phyloP scores from a whole-genome alignment of 2,888 invertebrate species.

The Cephus sareptanus region DNA sequence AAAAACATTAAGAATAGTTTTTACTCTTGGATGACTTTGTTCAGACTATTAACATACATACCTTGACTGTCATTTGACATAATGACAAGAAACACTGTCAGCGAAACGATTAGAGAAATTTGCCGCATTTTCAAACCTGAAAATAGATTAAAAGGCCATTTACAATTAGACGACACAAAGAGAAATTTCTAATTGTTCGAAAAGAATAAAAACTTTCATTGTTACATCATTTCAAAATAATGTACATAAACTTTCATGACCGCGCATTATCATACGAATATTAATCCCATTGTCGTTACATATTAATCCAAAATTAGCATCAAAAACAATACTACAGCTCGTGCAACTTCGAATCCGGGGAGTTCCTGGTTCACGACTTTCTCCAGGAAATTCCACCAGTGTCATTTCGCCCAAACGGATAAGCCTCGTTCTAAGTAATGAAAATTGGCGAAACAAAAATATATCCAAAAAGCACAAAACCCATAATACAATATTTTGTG shows the following conservation, averaged over 20 bases:
- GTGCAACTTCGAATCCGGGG: neutral
- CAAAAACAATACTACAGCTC: neutral
- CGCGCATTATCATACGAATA: neutral
- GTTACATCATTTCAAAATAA: neutral
- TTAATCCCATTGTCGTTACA: neutral
- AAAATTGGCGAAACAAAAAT: neutral
- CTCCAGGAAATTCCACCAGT: slow-evolving; percentile 49
- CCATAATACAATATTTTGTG: neutral
- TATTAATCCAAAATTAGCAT: neutral
- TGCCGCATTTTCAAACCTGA: neutral
- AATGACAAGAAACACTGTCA: neutral
- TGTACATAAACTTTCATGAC: neutral
- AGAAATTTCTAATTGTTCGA: neutral
- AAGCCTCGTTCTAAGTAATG: neutral
- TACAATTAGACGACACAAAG: neutral
- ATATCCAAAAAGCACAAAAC: neutral
- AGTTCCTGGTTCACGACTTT: slow-evolving; percentile 36
- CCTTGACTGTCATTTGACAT: neutral
- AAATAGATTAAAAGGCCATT: neutral
- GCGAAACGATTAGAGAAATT: neutral
- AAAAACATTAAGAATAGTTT: neutral
- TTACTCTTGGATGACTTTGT: neutral
- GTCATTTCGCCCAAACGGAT: neutral
- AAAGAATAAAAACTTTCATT: neutral
- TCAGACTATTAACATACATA: neutral